Evolutionary conservation across 2,888 invertebrate species (phyloP).

Genomic region (Sisyra terminalis): DNA sequence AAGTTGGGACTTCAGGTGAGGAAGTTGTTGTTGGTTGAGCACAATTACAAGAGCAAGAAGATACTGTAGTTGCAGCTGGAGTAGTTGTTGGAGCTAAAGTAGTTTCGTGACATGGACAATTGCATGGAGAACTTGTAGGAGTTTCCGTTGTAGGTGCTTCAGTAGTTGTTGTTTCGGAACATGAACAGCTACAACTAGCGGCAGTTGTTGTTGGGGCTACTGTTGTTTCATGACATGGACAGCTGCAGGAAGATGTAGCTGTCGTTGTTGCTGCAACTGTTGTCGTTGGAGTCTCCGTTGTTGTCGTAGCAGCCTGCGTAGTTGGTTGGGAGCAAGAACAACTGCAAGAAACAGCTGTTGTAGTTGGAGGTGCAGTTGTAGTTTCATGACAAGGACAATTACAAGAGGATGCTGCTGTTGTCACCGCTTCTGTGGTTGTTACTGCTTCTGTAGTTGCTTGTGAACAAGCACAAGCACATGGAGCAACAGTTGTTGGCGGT

Average conservation of each 20-base stretch:
- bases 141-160: not conserved
- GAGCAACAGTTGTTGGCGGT: not conserved
- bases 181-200: not conserved
- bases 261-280: conserved; percentile 3
- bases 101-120: not conserved
- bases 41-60: not conserved
- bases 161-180: not conserved
- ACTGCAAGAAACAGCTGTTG: not conserved
- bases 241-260: not conserved
- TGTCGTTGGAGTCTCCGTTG: not conserved
- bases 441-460: not conserved
- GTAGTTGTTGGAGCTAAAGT: not conserved
- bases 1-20: not conserved
- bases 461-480: not conserved
- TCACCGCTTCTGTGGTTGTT: not conserved
- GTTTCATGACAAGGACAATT: not conserved
- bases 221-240: not conserved
- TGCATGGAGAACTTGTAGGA: not conserved
- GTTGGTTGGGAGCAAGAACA: not conserved
- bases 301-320: not conserved
- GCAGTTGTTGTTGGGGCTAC: not conserved
- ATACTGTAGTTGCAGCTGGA: not conserved
- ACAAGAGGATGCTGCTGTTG: not conserved
- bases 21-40: not conserved
- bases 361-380: not conserved